These are phyloP conservation scores for Ypsolopha scabrella DNA, from an alignment of 2,888 invertebrate genomes.

Conservation along the genomic window DNA sequence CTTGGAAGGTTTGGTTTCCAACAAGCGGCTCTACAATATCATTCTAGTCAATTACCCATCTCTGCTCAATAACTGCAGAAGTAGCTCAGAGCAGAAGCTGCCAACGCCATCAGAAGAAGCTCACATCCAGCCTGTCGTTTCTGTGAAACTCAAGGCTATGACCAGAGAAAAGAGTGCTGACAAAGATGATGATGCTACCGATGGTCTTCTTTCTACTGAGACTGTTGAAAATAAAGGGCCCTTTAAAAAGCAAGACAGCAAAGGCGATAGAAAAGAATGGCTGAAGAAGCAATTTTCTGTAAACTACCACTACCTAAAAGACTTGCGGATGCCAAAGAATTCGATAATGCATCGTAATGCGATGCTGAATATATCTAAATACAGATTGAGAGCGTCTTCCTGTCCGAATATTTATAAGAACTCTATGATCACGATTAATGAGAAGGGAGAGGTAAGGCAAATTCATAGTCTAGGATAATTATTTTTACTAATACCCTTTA, in stretches of 20 bases:
- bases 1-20: constrained; percentile 68
- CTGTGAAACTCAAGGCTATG: constrained; percentile 45
- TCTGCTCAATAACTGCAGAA: constrained; percentile 58
- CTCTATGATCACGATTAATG: constrained; percentile 87
- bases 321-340: constrained; percentile 80
- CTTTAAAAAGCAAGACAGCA: constrained; percentile 34
- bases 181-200: constrained; percentile 9
- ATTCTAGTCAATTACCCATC: constrained; percentile 73
- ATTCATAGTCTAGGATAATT: background rate
- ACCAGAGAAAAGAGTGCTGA: constrained; percentile 10
- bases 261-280: constrained; percentile 57
- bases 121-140: constrained; percentile 59
- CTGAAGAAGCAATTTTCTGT: constrained; percentile 61
- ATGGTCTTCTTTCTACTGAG: background rate
- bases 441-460: constrained; percentile 77
- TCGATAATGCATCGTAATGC: constrained; percentile 90
- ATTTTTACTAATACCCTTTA: background rate
- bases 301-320: constrained; percentile 78
- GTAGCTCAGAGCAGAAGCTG: constrained; percentile 61
- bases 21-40: constrained; percentile 66
- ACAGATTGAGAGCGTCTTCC: constrained; percentile 86
- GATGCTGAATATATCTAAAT: constrained; percentile 84
- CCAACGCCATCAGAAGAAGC: constrained; percentile 15
- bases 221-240: background rate
- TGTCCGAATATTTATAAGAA: constrained; percentile 93